Conservation (phyloP, 2,797 vertebrate genomes). For the Novumbra hubbsi region DNA sequence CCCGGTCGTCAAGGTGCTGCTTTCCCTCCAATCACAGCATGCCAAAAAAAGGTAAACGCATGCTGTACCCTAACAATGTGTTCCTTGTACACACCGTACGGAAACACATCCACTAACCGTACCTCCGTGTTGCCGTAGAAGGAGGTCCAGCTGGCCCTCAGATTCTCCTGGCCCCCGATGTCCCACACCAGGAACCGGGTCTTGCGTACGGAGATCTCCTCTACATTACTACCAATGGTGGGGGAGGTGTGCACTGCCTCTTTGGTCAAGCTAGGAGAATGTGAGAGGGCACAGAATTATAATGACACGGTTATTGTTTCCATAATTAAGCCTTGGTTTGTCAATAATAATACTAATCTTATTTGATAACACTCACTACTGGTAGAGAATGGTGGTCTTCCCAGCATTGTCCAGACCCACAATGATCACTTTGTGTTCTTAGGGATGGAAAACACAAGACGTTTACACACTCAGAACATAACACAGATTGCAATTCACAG, state of each 20-base stretch:
- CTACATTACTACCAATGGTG: conserved; percentile 86
- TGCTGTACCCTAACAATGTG: not conserved
- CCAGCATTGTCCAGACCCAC: conserved; percentile 86
- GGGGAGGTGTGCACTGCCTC: conserved; percentile 83
- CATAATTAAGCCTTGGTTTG: not conserved
- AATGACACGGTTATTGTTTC: not conserved
- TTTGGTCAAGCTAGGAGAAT: conserved; percentile 74
- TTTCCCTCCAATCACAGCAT: not conserved
- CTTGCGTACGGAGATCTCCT: conserved; percentile 78
- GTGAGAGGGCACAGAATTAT: not conserved
- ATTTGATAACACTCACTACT: conserved; percentile 74
- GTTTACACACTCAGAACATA: not conserved
- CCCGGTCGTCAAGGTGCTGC: not conserved
- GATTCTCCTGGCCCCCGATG: conserved; percentile 82
- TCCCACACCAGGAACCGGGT: conserved; percentile 88
- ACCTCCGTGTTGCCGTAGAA: conserved; percentile 87
- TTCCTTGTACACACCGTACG: not conserved
- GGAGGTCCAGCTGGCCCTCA: conserved; percentile 78
- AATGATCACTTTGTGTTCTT: conserved; percentile 87
- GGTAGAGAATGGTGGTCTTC: conserved; percentile 85
- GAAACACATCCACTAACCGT: not conserved
- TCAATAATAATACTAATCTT: not conserved
- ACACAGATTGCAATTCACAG: not conserved
- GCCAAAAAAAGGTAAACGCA: not conserved
- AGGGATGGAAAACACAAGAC: conserved; percentile 1